Evolutionary conservation across 2,888 invertebrate genomes (phyloP).

Genomic region (Carabus problematicus): DNA sequence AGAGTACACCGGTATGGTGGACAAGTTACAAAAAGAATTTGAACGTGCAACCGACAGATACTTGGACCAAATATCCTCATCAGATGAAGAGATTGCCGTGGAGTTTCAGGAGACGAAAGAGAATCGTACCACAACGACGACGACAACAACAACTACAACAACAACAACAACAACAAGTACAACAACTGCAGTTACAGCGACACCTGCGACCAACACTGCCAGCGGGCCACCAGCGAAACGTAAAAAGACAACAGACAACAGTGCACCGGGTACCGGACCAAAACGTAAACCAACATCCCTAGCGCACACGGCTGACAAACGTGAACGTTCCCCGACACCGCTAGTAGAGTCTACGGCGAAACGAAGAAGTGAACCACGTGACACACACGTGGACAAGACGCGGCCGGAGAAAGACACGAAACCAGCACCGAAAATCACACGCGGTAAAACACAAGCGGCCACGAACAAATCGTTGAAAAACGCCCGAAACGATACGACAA

Average conservation of each 20-base stretch:
- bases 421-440: conserved; percentile 12
- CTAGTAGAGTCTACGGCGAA: conserved; percentile 47
- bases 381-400: conserved; percentile 35
- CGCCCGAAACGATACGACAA: conserved; percentile 40
- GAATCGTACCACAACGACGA: conserved; percentile 59
- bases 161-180: conserved; percentile 30
- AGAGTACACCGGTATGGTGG: conserved; percentile 91
- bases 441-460: conserved; percentile 35
- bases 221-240: conserved; percentile 30
- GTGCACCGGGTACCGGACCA: conserved; percentile 49
- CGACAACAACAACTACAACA: conserved; percentile 38
- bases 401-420: conserved; percentile 43
- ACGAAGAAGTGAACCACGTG: conserved; percentile 34
- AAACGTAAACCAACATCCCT: conserved; percentile 53
- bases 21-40: conserved; percentile 81
- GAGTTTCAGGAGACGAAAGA: conserved; percentile 66
- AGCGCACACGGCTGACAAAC: conserved; percentile 53
- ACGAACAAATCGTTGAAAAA: conserved; percentile 45
- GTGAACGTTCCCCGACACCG: conserved; percentile 51
- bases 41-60: conserved; percentile 83
- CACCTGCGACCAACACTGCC: conserved; percentile 10
- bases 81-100: conserved; percentile 78
- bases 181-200: no score
- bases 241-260: conserved; percentile 46
- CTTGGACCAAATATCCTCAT: conserved; percentile 79